Conservation (phyloP, 2,888 invertebrate species). For the Phengaris arion region DNA sequence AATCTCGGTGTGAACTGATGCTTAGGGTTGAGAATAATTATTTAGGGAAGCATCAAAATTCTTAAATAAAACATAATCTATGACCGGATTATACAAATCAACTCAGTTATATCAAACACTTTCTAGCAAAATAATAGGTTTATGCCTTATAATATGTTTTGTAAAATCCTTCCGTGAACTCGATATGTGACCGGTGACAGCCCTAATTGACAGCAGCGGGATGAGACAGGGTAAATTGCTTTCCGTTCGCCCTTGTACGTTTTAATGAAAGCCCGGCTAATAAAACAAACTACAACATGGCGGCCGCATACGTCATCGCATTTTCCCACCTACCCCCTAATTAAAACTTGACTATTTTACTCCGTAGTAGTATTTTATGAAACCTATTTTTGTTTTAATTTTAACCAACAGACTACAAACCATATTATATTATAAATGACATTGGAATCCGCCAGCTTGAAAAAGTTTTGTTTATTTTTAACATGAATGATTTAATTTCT, state of each 20-base stretch:
- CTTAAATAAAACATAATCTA: background rate
- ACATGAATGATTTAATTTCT: background rate
- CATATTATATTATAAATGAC: no score
- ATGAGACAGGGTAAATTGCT: slow-evolving; percentile 57
- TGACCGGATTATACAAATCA: background rate
- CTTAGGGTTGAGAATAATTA: no score
- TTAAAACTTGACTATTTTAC: background rate
- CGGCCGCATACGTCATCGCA: slow-evolving; percentile 18
- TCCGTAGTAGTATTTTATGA: no score
- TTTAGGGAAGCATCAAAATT: no score
- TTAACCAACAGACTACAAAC: no score
- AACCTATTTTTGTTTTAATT: no score
- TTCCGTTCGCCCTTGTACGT: slow-evolving; percentile 47
- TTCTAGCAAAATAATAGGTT: background rate
- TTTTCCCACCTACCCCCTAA: slow-evolving; percentile 18
- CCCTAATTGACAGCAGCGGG: slow-evolving; percentile 31
- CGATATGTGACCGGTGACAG: slow-evolving; percentile 17
- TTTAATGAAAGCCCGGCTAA: slow-evolving; percentile 46
- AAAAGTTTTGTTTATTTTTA: background rate
- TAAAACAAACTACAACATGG: slow-evolving; percentile 36
- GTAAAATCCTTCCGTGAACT: background rate
- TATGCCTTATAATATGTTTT: background rate
- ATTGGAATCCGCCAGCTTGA: background rate
- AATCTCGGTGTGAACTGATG: no score
- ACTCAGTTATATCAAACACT: background rate